Base-by-base conservation (phyloP, 2,797 vertebrate genomes). In the Lerista edwardsae region DNA sequence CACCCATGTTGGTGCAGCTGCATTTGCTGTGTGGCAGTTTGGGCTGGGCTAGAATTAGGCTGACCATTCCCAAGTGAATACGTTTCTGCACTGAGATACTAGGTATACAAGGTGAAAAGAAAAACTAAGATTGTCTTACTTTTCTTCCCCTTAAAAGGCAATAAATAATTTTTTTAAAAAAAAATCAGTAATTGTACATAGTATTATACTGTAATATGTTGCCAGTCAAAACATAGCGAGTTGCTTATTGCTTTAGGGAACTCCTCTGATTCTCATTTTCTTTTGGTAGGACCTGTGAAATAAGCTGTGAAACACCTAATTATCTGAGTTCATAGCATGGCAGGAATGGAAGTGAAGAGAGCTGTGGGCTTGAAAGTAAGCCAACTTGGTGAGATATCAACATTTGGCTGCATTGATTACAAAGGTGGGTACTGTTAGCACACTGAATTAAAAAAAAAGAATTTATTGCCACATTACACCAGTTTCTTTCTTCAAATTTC, bases 401-500 rank as follows among this genome's bases (percentile, higher is more conserved):
- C 6, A 0, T 0, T 55, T 91, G 85, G 76, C 79, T 88, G 51
- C 74, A 65, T 80, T 34, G 41, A 74, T 87, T 75, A 72, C 86
- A 74, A 75, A 90, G 85, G 82, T 84, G 75, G 81, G 83, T 88
- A 84, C 80, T 90, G 89, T 86, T 82, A 83, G 59, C 1, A 0
- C 71, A 59, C 27, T 74, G 6, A 67, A 84, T 86, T 23, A 15
- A 75, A 89, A 47, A 51, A 88, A 85, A 14, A 64, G 57, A 87
- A 83, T 83, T 77, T 67, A 75, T 82, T 84, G 87, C 76, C 72
- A 51, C 79, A 65, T 31, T 68, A 89, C 78, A 75, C 23, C n/a
- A 88, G 55, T 36, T 71, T 61, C 89, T 89, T 86, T 73, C 73
- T 91, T 90, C 86, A 39, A 84, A n/a, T 69, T 82, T 31, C 61